These are phyloP conservation scores for Aeoliscus strigatus DNA, from an alignment of 2,797 vertebrate species.

Conservation along the genomic window DNA sequence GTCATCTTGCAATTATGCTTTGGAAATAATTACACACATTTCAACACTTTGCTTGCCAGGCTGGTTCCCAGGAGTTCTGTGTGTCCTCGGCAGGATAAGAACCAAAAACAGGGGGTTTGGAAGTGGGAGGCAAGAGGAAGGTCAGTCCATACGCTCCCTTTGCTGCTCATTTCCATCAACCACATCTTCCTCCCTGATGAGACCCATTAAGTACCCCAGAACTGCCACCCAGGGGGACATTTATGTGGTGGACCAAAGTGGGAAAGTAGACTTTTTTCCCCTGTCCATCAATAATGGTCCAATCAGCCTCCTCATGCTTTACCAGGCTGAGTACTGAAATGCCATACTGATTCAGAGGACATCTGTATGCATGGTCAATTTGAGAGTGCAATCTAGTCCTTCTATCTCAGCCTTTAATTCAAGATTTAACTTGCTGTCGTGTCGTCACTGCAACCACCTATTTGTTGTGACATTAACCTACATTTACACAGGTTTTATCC, in stretches of 20 bases:
- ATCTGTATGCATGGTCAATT: not conserved
- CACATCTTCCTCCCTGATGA: constrained; percentile 64
- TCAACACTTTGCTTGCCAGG: too few relatives aligned
- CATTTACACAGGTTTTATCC: too few relatives aligned
- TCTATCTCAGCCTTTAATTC: too few relatives aligned
- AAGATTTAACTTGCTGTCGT: too few relatives aligned
- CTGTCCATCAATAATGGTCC: constrained; percentile 71
- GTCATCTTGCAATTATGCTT: too few relatives aligned
- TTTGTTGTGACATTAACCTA: too few relatives aligned
- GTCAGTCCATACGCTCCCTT: constrained; percentile 34
- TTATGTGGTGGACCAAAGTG: constrained; percentile 75
- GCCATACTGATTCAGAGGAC: constrained; percentile 40
- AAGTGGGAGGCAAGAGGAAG: constrained; percentile 30
- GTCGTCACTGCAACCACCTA: too few relatives aligned
- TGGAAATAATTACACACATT: too few relatives aligned
- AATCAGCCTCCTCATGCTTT: constrained; percentile 69
- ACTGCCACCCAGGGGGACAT: constrained; percentile 66
- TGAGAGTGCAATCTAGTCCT: not conserved
- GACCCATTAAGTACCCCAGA: constrained; percentile 69
- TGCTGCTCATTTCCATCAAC: constrained; percentile 45
- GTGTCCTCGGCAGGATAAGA: constrained; percentile 33
- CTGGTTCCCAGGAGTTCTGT: constrained; percentile 19
- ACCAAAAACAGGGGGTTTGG: constrained; percentile 14
- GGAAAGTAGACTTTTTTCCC: constrained; percentile 57
- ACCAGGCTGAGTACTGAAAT: constrained; percentile 47